Conservation (phyloP, 1,140 invertebrate genomes). For the Pinna nobilis region DNA sequence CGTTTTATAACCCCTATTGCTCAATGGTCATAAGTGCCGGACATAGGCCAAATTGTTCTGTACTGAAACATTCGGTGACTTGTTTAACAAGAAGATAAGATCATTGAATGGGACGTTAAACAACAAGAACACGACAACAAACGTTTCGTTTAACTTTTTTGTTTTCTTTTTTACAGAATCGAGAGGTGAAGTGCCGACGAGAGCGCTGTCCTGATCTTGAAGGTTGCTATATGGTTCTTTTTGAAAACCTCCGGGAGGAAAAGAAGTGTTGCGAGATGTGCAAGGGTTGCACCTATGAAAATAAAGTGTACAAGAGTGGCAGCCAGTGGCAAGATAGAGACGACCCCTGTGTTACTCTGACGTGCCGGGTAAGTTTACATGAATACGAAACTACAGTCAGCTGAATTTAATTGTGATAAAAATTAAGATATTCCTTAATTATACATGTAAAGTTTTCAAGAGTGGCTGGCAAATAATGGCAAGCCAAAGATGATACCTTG, state of each 20-base stretch:
- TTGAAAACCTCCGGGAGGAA: constrained; percentile 53
- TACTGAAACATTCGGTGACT: too few relatives aligned
- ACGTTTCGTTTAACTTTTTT: not conserved
- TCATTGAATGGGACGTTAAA: too few relatives aligned
- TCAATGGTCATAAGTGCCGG: too few relatives aligned
- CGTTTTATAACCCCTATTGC: too few relatives aligned
- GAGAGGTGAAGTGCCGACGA: constrained; percentile 56
- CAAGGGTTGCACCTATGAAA: constrained; percentile 81
- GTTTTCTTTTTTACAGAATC: constrained; percentile 7
- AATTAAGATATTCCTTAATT: too few relatives aligned
- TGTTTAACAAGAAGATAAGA: too few relatives aligned
- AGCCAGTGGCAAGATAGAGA: constrained; percentile 84
- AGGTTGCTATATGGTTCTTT: constrained; percentile 64
- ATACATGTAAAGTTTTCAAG: too few relatives aligned
- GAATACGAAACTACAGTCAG: too few relatives aligned
- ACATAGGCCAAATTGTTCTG: too few relatives aligned
- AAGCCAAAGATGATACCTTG: not conserved
- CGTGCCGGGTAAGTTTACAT: constrained; percentile 50
- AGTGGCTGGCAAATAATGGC: not conserved
- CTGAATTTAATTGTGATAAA: too few relatives aligned
- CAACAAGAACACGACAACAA: too few relatives aligned
- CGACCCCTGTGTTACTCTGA: constrained; percentile 81
- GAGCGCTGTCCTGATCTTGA: constrained; percentile 58
- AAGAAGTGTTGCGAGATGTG: constrained; percentile 64
- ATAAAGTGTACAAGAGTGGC: constrained; percentile 82